phyloP scores from a whole-genome alignment of 1,140 invertebrate species.

The Eulimnadia texana region DNA sequence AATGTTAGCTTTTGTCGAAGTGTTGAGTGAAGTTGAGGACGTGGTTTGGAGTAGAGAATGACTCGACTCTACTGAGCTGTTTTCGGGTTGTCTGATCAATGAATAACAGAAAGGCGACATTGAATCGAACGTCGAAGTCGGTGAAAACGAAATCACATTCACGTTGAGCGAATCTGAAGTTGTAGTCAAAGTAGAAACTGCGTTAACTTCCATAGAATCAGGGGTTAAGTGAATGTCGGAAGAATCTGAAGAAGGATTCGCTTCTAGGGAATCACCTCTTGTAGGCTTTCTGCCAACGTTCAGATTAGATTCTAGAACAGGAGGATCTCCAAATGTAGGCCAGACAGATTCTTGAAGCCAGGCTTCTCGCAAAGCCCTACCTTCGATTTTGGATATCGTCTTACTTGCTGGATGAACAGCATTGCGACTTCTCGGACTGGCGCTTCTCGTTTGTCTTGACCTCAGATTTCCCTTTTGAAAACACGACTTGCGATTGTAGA shows the following conservation, averaged over 20 bases:
- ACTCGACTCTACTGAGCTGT: not conserved
- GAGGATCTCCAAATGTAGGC: not conserved
- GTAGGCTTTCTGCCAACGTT: not conserved
- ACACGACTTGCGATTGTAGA: not conserved
- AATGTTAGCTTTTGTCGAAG: not conserved
- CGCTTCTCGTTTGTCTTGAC: not conserved
- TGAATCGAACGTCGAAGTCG: conserved; percentile 1
- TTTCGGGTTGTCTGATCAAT: not conserved
- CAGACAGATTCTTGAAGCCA: conserved; percentile 6
- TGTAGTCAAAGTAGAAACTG: conserved; percentile 6
- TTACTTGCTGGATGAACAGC: not conserved
- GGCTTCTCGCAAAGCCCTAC: conserved; percentile 2
- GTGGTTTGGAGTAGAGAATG: not conserved
- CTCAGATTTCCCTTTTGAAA: not conserved
- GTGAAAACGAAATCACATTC: conserved; percentile 9
- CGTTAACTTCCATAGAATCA: conserved; percentile 11
- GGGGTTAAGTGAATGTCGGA: not conserved
- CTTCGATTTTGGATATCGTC: conserved; percentile 4
- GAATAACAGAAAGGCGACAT: not conserved
- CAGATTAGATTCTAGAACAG: not conserved
- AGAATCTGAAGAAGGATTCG: conserved; percentile 6
- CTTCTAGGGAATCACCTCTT: conserved; percentile 8
- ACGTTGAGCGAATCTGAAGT: conserved; percentile 9
- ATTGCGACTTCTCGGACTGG: conserved; percentile 5
- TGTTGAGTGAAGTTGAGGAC: not conserved